Percentiles rank a stretch among this genome's conserved stretches.
phyloP scores from a whole-genome alignment of 1,140 invertebrate species.

The Archivesica marissinica region DNA sequence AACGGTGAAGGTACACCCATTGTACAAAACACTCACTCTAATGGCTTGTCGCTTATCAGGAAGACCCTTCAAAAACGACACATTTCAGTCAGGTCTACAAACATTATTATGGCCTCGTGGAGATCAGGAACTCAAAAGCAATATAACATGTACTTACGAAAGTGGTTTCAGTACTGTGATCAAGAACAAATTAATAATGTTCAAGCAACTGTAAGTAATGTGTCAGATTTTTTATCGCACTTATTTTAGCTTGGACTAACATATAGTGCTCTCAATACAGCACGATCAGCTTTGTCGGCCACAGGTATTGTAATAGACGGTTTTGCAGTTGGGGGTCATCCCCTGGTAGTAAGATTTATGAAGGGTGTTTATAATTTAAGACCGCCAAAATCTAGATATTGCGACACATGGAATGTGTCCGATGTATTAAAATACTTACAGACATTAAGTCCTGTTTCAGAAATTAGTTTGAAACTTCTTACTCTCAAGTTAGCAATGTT shows the following conservation, averaged over 20 bases:
- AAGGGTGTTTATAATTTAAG: slow-evolving; percentile 46
- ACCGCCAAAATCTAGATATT: slow-evolving; percentile 38
- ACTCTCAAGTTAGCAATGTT: slow-evolving; percentile 28
- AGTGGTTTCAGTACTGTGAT: slow-evolving; percentile 28
- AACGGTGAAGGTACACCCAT: slow-evolving; percentile 26
- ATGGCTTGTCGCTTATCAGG: slow-evolving; percentile 4
- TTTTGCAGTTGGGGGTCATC: slow-evolving; percentile 36
- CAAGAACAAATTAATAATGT: background rate
- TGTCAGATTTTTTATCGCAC: slow-evolving; percentile 8
- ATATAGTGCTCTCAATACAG: slow-evolving; percentile 58
- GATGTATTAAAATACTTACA: slow-evolving; percentile 50
- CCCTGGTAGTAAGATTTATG: slow-evolving; percentile 42
- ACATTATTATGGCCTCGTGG: slow-evolving; percentile 22
- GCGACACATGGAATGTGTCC: slow-evolving; percentile 50
- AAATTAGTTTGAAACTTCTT: slow-evolving; percentile 26
- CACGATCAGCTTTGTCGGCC: slow-evolving; percentile 40
- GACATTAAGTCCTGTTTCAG: background rate
- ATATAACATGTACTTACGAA: background rate
- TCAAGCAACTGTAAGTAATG: slow-evolving; percentile 16
- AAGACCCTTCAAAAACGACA: background rate
- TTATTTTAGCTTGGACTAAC: background rate
- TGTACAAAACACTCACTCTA: background rate
- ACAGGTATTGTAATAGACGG: background rate
- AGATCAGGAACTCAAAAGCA: background rate
- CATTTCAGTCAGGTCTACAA: background rate